Evolutionary conservation across 2,113 vertebrate genomes (phyloP).

Genomic region (Paedocypris sp.): DNA sequence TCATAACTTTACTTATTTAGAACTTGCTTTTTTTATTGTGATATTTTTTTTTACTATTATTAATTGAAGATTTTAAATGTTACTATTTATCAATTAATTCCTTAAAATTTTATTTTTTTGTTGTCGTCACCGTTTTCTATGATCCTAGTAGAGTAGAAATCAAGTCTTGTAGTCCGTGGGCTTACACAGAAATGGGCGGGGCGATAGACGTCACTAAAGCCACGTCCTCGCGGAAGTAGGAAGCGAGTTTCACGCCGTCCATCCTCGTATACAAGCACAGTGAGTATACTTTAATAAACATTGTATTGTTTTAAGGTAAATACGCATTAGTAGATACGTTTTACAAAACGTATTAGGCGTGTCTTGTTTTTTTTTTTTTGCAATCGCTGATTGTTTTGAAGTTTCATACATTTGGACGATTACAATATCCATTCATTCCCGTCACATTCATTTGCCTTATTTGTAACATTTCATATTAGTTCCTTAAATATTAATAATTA

Average conservation of each 20-base stretch:
- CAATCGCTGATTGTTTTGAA: neutral
- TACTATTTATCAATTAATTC: too few species aligned
- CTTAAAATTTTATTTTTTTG: too few species aligned
- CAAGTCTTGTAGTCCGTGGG: too few species aligned
- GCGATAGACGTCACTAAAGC: neutral
- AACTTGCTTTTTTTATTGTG: too few species aligned
- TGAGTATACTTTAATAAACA: neutral
- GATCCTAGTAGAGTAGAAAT: too few species aligned
- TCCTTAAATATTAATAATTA: too few species aligned
- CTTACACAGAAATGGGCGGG: neutral
- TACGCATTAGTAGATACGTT: too few species aligned
- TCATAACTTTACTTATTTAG: too few species aligned
- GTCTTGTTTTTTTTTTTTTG: neutral
- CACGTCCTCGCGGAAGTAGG: conserved; percentile 10
- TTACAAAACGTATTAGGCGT: too few species aligned
- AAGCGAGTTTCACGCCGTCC: neutral
- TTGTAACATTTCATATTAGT: neutral
- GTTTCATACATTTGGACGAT: neutral
- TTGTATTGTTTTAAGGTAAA: neutral
- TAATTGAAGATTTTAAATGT: too few species aligned
- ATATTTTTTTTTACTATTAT: too few species aligned
- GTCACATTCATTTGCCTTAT: neutral
- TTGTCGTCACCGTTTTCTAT: too few species aligned
- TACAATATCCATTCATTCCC: neutral
- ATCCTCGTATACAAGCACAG: neutral